phyloP scores from a whole-genome alignment of 2,113 vertebrate species.

The Orthonyx spaldingii region DNA sequence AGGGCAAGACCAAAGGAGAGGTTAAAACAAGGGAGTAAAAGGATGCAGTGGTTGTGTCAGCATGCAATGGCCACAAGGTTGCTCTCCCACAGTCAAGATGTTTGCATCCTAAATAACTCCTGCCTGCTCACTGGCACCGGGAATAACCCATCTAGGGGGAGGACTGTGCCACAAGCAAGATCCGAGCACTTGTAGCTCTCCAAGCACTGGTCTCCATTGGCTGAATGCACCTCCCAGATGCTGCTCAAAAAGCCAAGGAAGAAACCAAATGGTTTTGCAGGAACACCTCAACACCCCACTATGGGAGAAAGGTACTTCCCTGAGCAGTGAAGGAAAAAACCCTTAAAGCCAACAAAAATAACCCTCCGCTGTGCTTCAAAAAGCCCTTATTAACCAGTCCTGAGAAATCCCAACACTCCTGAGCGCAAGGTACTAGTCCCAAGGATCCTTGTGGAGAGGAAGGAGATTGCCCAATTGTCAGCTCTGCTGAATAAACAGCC shows the following conservation, averaged over 20 bases:
- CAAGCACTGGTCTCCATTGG: background rate
- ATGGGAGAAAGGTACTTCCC: background rate
- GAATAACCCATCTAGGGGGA: background rate
- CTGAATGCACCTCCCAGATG: background rate
- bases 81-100: background rate
- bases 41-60: background rate
- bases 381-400: background rate
- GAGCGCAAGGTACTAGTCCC: background rate
- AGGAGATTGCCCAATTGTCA: background rate
- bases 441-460: background rate
- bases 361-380: background rate
- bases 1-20: background rate
- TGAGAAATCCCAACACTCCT: background rate
- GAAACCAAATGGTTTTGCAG: background rate
- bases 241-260: background rate
- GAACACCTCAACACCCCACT: background rate
- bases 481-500: background rate
- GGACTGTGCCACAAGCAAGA: rapidly evolving
- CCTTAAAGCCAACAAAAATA: background rate
- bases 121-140: background rate
- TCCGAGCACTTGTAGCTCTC: rapidly evolving
- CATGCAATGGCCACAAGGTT: rapidly evolving
- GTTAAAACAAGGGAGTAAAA: background rate
- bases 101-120: background rate
- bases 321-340: background rate